phyloP scores from a whole-genome alignment of 2,888 invertebrate genomes.

The Iselma pallidipennis region DNA sequence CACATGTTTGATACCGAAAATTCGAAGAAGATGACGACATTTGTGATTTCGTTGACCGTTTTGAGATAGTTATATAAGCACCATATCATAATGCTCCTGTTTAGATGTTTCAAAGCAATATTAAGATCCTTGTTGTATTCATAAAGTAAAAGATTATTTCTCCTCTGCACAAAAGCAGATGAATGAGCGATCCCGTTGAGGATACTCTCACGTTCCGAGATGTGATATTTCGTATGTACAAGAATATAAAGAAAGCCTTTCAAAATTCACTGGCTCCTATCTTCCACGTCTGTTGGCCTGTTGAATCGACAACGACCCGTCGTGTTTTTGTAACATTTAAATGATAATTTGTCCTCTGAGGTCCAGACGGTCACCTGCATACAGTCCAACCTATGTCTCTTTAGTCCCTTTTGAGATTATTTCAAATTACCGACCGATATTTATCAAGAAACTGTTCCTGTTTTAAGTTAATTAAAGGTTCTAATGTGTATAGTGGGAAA shows the following conservation, averaged over 20 bases:
- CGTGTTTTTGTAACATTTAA: slow-evolving; percentile 48
- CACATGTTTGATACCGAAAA: neutral
- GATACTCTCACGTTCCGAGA: slow-evolving; percentile 40
- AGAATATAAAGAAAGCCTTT: slow-evolving; percentile 30
- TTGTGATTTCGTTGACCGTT: neutral
- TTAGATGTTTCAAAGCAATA: neutral
- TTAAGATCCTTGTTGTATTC: neutral
- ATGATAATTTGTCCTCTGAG: slow-evolving; percentile 45
- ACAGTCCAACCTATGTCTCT: slow-evolving; percentile 10
- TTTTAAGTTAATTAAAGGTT: neutral
- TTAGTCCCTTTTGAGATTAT: neutral
- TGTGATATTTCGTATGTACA: slow-evolving; percentile 43
- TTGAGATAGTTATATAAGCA: neutral
- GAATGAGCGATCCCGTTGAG: slow-evolving; percentile 38
- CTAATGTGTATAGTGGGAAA: neutral
- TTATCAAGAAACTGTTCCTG: neutral
- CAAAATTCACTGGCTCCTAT: slow-evolving; percentile 29
- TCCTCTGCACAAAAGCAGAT: slow-evolving; percentile 39
- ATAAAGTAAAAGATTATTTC: slow-evolving; percentile 32
- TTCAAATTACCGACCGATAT: neutral
- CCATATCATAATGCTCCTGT: neutral
- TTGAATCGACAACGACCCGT: slow-evolving; percentile 37
- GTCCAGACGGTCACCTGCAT: slow-evolving; percentile 32
- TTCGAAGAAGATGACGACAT: neutral
- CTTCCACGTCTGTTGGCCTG: slow-evolving; percentile 28